Evolutionary conservation across 2,888 invertebrate genomes (phyloP).

Genomic region (Volucella inflata): DNA sequence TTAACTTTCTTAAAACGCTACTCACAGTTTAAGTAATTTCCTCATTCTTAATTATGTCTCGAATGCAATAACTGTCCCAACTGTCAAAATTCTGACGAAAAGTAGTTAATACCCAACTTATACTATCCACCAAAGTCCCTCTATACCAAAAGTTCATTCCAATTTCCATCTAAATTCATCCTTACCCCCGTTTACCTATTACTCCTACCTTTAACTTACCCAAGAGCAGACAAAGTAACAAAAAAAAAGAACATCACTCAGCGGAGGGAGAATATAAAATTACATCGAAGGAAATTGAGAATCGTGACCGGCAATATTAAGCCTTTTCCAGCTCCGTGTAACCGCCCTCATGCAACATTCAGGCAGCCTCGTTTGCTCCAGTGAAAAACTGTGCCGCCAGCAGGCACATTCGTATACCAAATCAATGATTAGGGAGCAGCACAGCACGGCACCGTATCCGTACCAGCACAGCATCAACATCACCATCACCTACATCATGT

Average conservation of each 20-base stretch:
- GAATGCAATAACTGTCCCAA: slow-evolving; percentile 27
- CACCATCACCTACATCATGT: slow-evolving; percentile 9
- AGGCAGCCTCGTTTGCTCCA: slow-evolving; percentile 4
- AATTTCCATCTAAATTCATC: neutral
- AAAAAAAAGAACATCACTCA: slow-evolving; percentile 68
- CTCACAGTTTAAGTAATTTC: neutral
- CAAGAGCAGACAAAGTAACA: slow-evolving; percentile 46
- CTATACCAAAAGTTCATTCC: slow-evolving; percentile 1
- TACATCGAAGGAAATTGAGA: slow-evolving; percentile 71
- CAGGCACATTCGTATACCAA: neutral
- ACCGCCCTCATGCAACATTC: neutral
- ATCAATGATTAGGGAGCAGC: slow-evolving; percentile 8
- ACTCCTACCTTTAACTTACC: neutral
- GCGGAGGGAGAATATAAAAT: slow-evolving; percentile 57
- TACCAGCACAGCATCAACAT: no score
- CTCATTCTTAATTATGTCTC: neutral
- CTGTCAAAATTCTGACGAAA: slow-evolving; percentile 25
- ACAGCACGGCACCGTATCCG: neutral
- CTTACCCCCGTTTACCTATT: slow-evolving; percentile 26
- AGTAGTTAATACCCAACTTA: slow-evolving; percentile 26
- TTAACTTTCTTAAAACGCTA: no score
- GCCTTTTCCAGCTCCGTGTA: slow-evolving; percentile 1
- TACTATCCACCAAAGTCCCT: slow-evolving; percentile 21
- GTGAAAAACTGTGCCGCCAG: slow-evolving; percentile 4
- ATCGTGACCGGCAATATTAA: slow-evolving; percentile 72